Evolutionary conservation across 1,140 invertebrate genomes (phyloP), one percentile per base, ranked within the genome.

Genomic region (Drosophila pruinosa): DNA sequence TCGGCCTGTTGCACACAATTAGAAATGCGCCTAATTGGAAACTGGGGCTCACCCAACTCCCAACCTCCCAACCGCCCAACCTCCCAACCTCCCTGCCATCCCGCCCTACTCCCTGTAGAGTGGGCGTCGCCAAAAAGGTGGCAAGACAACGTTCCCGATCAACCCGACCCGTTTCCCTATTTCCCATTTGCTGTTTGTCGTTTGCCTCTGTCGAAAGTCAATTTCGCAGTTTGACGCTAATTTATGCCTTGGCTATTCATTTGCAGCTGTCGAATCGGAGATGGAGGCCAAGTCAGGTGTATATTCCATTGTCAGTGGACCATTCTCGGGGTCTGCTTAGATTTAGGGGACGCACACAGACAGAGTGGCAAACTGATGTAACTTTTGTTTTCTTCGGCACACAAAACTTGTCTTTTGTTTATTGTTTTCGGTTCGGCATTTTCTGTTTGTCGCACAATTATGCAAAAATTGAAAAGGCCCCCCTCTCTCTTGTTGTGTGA

Each of bases 381-480:
- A 85, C 81, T 86, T 86, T 85, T 85, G 77, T 86, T 85, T 85
- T 85, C 81, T 75, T 80, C 68, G 71, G 38, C 61, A 69, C 57
- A 83, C 72, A 86, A 82, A 76, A 80, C 61, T 54, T 74, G 61
- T 62, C 70, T 70, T 85, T 77, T 86, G 73, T 86, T 71, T 69
- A 48, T 69, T 63, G 28, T 70, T 31, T 54, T 54, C 50, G 19
- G 15, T 36, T 19, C 26, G 4, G 14, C 15, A 14, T 15, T 24
- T 31, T 62, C 28, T 53, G 15, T 50, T n/a, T 50, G 52, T 65
- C 62, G 45, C 69, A 59, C 47, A 72, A 79, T 86, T 81, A 81
- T 81, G 81, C 73, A 85, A 86, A 85, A 68, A 68, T 24, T 47
- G 50, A 64, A 64, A 52, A 53, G 24, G 26, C 34, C 10, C 6